Percentiles rank a stretch among this genome's conserved stretches.
Evolutionary conservation across 2,888 invertebrate genomes (phyloP).

Genomic region (Andrena fulva): DNA sequence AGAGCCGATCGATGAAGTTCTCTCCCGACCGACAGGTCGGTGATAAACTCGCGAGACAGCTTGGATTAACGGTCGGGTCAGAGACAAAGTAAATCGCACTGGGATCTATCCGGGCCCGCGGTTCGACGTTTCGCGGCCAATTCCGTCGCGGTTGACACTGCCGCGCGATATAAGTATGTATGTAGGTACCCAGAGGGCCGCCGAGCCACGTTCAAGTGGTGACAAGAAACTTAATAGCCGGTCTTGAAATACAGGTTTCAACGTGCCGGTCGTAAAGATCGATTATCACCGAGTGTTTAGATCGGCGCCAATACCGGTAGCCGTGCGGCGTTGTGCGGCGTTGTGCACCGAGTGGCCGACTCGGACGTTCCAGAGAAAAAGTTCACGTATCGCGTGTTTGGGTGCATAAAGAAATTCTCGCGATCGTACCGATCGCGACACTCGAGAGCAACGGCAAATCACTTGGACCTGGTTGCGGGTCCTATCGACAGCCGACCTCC

Average conservation of each 20-base stretch:
- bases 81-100: conserved; percentile 5
- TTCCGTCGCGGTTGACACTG: conserved; percentile 46
- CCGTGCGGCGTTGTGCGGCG: conserved; percentile 15
- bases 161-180: conserved; percentile 11
- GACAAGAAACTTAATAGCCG: conserved; percentile 75
- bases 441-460: conserved; percentile 32
- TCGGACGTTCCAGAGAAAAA: conserved; percentile 8
- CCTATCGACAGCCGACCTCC: neutral
- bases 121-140: conserved; percentile 44
- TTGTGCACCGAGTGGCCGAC: conserved; percentile 22
- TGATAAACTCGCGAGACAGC: neutral
- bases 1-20: neutral
- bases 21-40: conserved; percentile 4
- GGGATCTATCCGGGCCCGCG: neutral
- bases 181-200: conserved; percentile 23
- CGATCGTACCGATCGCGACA: neutral
- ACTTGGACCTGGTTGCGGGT: neutral
- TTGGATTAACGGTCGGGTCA: neutral
- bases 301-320: conserved; percentile 72
- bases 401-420: neutral
- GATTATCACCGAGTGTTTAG: conserved; percentile 72
- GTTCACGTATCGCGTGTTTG: conserved; percentile 15
- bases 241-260: conserved; percentile 75
- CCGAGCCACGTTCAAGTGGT: conserved; percentile 58
- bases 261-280: conserved; percentile 73